phyloP scores from a whole-genome alignment of 2,888 invertebrate species.

The Brachypterus glaber region DNA sequence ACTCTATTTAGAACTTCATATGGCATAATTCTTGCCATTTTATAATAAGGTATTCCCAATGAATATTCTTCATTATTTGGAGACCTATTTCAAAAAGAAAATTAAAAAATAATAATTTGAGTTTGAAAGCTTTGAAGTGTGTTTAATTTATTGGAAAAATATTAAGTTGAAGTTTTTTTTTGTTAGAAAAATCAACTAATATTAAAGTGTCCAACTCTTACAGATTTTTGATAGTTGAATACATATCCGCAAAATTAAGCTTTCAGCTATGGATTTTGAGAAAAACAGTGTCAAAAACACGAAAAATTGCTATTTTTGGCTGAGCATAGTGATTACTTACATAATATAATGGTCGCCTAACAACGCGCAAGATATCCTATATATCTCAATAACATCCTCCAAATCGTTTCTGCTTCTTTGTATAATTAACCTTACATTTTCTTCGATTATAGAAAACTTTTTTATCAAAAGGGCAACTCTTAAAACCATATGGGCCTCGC shows the following conservation, averaged over 20 bases:
- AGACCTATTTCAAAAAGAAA: too few species aligned
- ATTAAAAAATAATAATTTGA: too few species aligned
- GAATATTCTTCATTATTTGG: slow-evolving; percentile 30
- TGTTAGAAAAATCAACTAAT: too few species aligned
- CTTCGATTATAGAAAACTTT: slow-evolving; percentile 34
- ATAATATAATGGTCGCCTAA: slow-evolving; percentile 49
- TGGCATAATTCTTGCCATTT: slow-evolving; percentile 45
- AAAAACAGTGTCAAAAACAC: background rate
- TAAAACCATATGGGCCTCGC: slow-evolving; percentile 63
- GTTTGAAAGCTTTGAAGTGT: too few species aligned
- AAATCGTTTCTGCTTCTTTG: slow-evolving; percentile 27
- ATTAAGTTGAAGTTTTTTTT: too few species aligned
- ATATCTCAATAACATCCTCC: slow-evolving; percentile 40
- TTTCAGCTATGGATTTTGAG: too few species aligned
- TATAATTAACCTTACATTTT: slow-evolving; percentile 30
- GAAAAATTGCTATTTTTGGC: too few species aligned
- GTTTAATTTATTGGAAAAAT: too few species aligned
- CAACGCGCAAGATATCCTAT: slow-evolving; percentile 46
- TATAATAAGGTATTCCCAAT: slow-evolving; percentile 46
- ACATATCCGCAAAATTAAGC: too few species aligned
- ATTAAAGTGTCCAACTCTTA: too few species aligned
- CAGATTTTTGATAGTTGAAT: too few species aligned
- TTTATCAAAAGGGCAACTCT: slow-evolving; percentile 41
- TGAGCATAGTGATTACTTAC: too few species aligned
- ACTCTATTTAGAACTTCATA: slow-evolving; percentile 42